Base-by-base conservation (phyloP, 1,140 invertebrate genomes). In the Drosophila orena region DNA sequence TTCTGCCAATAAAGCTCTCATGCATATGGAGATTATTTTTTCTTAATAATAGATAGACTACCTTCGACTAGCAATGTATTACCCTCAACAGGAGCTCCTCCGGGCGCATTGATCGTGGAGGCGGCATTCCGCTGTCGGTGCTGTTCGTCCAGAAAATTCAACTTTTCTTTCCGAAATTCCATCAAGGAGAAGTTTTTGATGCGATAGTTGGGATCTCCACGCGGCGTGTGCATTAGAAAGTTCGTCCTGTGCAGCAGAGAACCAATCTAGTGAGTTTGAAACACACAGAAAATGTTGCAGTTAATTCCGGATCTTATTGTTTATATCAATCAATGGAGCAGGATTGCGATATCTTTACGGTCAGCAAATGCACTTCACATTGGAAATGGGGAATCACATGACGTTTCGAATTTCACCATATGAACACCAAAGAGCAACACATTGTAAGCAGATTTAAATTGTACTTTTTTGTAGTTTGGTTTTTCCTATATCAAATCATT, bases 101-200 rank as follows among this genome's bases (percentile, higher is more conserved):
- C 81, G 1, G 56, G 6, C 15, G 42, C 37, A 53, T 38, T 43
- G 44, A 12, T 40, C 44, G 43, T 27, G 6, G n/a, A 40, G 30
- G 20, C 24, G 34, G n/a, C 7, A 50, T 79, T 74, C 14, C 24
- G 59, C 54, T 60, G 49, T 12, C 70, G 72, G 2, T 74, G 74
- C 35, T 40, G 61, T 46, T 91, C 79, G 40, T 91, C 90, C 8
- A 81, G 50, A 12, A 72, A 60, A 15, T 84, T 79, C 15, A 76
- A 66, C 62, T 90, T 90, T n/a, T 81, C 80, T 34, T 75, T 88
- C 4, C 79, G 90, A 62, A 84, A 91, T 15, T 88, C 65, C 50
- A 81, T 81, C 11, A 91, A 22, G 4, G 73, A 20, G 4, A 70
- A 57, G 49, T 47, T 69, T 43, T 71, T 91, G 22, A 91, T 90